These are phyloP conservation scores for Cololabis saira DNA, from an alignment of 2,113 vertebrate species.

Conservation along the genomic window DNA sequence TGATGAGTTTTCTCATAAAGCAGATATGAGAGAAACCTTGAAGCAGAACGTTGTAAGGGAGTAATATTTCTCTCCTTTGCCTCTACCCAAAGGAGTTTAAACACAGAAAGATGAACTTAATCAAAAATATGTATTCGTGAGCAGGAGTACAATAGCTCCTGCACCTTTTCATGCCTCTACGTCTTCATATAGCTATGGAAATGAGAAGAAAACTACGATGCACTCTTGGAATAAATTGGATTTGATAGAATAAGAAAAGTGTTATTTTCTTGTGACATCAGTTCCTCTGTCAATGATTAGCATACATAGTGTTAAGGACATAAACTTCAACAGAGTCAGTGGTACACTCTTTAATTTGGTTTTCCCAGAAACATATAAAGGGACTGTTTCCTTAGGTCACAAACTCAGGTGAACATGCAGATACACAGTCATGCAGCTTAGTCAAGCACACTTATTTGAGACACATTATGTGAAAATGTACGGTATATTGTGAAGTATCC, in stretches of 20 bases:
- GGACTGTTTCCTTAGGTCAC: conserved; percentile 1
- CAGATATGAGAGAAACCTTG: conserved; percentile 25
- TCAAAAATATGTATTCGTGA: conserved; percentile 71
- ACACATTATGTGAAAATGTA: conserved; percentile 16
- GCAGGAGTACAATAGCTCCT: conserved; percentile 52
- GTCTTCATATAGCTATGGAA: conserved; percentile 49
- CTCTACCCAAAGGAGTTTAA: conserved; percentile 38
- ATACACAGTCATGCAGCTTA: conserved; percentile 10
- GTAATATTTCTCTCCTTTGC: conserved; percentile 11
- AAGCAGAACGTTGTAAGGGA: conserved; percentile 16
- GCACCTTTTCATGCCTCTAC: conserved; percentile 52
- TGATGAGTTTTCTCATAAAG: conserved; percentile 42
- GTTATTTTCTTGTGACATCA: conserved; percentile 51
- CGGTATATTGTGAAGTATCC: no score
- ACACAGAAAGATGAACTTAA: conserved; percentile 62
- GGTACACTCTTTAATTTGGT: conserved; percentile 8
- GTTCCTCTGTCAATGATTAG: conserved; percentile 16
- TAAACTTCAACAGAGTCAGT: not conserved
- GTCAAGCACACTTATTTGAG: conserved; percentile 21
- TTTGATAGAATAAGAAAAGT: conserved; percentile 53
- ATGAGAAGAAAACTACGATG: conserved; percentile 44
- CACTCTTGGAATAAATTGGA: conserved; percentile 53
- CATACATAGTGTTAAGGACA: conserved; percentile 4
- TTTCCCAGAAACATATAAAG: conserved; percentile 5
- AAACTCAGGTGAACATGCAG: not conserved